Evolutionary conservation across 2,888 invertebrate species (phyloP).

Genomic region (Carcina quercana): DNA sequence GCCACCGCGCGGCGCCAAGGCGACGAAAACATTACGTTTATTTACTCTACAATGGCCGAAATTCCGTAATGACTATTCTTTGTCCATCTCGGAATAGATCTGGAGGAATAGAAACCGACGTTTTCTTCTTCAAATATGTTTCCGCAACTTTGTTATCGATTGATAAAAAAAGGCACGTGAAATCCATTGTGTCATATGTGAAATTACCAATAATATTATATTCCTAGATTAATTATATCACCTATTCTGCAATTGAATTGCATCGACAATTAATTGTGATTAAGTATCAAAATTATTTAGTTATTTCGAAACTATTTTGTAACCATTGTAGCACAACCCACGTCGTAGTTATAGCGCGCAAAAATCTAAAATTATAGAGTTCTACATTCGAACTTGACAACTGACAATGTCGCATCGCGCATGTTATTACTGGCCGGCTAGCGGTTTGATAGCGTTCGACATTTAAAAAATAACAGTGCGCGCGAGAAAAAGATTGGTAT

Average conservation of each 20-base stretch:
- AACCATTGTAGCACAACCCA: constrained; percentile 36
- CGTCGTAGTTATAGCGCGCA: constrained; percentile 27
- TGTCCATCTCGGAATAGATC: too few relatives aligned
- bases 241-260: too few relatives aligned
- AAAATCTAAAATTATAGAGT: constrained; percentile 47
- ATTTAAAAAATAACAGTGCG: constrained; percentile 23
- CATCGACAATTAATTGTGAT: too few relatives aligned
- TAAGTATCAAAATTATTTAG: too few relatives aligned
- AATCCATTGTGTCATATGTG: too few relatives aligned
- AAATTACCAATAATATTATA: too few relatives aligned
- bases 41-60: constrained; percentile 1
- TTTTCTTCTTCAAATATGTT: too few relatives aligned
- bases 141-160: too few relatives aligned
- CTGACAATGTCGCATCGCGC: constrained; percentile 59
- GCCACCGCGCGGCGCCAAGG: constrained; percentile 49
- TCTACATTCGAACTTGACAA: constrained; percentile 46
- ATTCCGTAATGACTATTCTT: too few relatives aligned
- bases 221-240: too few relatives aligned
- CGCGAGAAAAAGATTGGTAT: constrained; percentile 4
- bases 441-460: constrained; percentile 29
- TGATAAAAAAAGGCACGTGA: too few relatives aligned
- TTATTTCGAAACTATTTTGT: constrained; percentile 19
- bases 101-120: too few relatives aligned
- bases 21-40: constrained; percentile 20
- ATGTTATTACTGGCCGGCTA: constrained; percentile 38